Base-by-base conservation (phyloP, 2,797 vertebrate genomes). In the Aeoliscus strigatus region DNA sequence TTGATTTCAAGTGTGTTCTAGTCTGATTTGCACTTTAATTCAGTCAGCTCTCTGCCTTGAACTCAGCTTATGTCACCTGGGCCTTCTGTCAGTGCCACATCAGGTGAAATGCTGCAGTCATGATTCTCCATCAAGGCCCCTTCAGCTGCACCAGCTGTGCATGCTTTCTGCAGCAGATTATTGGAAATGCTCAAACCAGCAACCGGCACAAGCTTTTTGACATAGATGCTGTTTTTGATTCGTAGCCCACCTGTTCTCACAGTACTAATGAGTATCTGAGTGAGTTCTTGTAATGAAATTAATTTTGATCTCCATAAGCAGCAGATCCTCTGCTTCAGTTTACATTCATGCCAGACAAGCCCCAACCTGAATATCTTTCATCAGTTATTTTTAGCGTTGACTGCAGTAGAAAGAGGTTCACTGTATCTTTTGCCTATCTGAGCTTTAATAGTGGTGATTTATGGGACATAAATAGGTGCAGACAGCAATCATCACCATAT, bases 251-350 rank as follows among this genome's bases (percentile, higher is more conserved):
- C 59, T 28, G 44, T 58, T 41, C 39, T 58, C 31, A 66, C 62
- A 54, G 38, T 57, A 61, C 46, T 60, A 59, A 69, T 60, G 48
- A 66, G 49, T 49, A 52, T 50, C 60, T 51, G 29, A 61, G 51
- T n/a, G n/a, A n/a, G n/a, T n/a, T n/a, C n/a, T n/a, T n/a, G n/a
- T n/a, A 60, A 58, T 52, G 50, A 56, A 63, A 70, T 66, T 35
- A 56, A 28, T 37, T 30, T 54, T 47, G 17, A 36, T 63, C 32
- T 63, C 17, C 17, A 24, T 35, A 6, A 26, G 34, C 21, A 7
- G 2, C 15, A 36, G 57, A 70, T 59, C 30, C 27, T 18, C 37
- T 49, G 30, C 7, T 47, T 24, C 18, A 21, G 6, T 3, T 21
- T 21, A 21, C 18, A 21, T 21, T 21, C 18, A 21, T 21, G 18